Evolutionary conservation across 1,140 invertebrate species (phyloP).

Genomic region (Orchesella cincta): DNA sequence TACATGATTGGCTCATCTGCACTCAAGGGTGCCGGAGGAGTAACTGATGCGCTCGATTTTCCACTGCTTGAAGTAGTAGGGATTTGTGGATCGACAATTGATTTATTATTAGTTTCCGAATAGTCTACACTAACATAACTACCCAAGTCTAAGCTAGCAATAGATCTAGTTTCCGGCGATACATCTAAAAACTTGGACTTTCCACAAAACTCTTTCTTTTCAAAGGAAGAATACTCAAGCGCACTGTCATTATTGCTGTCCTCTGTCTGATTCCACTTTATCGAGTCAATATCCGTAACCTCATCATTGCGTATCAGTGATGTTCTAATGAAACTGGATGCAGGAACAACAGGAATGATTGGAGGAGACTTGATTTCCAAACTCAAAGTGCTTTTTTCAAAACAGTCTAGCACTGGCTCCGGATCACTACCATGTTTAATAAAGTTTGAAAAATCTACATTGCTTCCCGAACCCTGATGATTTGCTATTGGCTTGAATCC

Average conservation of each 20-base stretch:
- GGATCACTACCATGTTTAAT: too few relatives aligned
- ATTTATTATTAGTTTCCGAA: background rate
- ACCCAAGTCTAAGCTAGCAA: conserved; percentile 59
- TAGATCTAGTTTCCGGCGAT: conserved; percentile 55
- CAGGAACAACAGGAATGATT: background rate
- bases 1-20: background rate
- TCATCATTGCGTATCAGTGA: conserved; percentile 5
- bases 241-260: background rate
- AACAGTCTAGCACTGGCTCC: too few relatives aligned
- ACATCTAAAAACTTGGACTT: conserved; percentile 48
- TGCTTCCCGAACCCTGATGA: too few relatives aligned
- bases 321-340: conserved; percentile 1
- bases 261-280: conserved; percentile 4
- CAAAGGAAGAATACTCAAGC: background rate
- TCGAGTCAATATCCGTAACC: background rate
- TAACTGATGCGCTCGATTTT: background rate
- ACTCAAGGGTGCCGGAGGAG: background rate
- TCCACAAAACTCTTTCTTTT: background rate
- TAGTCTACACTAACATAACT: conserved; percentile 51
- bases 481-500: too few relatives aligned
- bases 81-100: background rate
- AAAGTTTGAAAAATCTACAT: too few relatives aligned
- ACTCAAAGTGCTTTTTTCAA: too few relatives aligned
- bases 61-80: background rate
- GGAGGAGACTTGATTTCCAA: background rate